Base-by-base conservation (phyloP, 2,797 vertebrate species). In the Phataginus tricuspis region DNA sequence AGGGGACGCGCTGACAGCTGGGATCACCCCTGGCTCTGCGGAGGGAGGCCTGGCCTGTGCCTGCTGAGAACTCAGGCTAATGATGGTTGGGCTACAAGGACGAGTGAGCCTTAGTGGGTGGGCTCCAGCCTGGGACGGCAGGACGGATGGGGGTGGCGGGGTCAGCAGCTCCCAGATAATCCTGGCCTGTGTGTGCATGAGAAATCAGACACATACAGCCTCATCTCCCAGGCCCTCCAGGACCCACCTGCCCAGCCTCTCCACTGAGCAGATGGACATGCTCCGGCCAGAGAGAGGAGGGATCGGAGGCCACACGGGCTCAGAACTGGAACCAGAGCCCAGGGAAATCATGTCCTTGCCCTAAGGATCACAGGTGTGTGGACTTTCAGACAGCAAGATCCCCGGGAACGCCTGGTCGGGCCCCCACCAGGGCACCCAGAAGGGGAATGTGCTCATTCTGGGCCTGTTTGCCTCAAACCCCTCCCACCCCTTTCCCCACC, bases 271-370 rank as follows among this genome's bases (percentile, higher is more conserved):
- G 37, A 63, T 18, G n/a, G 18, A 21, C 7, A 75, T 2, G 29
- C 37, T 77, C 78, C 95, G 45, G 51, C 7, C 72, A 94, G 57
- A 92, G 57, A 92, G 45, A 87, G 23, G 63, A 96, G 72, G 45
- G 23, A 63, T 37, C 49, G 16, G 82, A 94, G 45, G 23, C 55
- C 68, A 79, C 12, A 4, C 9, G 57, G 27, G 61, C 90, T 82
- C n/a, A 31, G 84, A 95, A 66, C 16, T 37, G 74, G 13, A 5
- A 71, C 25, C 29, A 94, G 72, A 91, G 85, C 27, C 4, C 13
- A 42, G 18, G 39, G 34, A 74, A 69, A 71, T 55, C 23, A 34
- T 42, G 29, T 45, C 27, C n/a, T 61, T 77, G 27, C 63, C 53
- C 84, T 86, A n/a, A 69, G 34, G 51, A 45, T 74, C 37, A 42